Evolutionary conservation across 2,888 invertebrate genomes (phyloP), one percentile per base, ranked within the genome.

Genomic region (Athalia circularis): DNA sequence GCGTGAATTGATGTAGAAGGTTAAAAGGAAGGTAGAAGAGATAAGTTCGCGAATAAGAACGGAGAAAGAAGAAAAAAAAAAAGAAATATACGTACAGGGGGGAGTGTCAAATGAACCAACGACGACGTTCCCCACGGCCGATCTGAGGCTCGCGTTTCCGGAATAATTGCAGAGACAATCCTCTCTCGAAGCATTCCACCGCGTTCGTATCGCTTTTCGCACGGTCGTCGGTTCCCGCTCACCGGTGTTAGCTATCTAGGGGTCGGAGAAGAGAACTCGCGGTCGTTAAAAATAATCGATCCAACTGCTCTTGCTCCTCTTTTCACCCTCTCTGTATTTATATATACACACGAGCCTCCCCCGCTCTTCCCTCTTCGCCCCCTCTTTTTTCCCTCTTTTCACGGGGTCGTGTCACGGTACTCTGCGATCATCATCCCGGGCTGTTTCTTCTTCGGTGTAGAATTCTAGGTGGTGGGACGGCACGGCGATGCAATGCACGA

Each of bases 221-320:
- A 29, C 29, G 29, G 29, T 54, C 54, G n/a, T 54, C 54, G 54
- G 11, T n/a, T n/a, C 54, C 54, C 54, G n/a, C 11, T 54, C n/a
- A n/a, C 11, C 54, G 7, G n/a, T 54, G 11, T 9, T 54, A 54
- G 9, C 11, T 54, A 54, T 54, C 11, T n/a, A 54, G 11, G 54
- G 9, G 11, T 54, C 54, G 54, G 54, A 54, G 54, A n/a, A 47
- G 72, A 72, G 47, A 54, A 54, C 65, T 47, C 61, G 29, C 62
- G 62, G 62, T 75, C 75, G 75, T 75, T 75, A 75, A 75, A 75
- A 75, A 62, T 75, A 75, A 75, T 75, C 75, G 75, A 75, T 75
- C 75, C 52, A 59, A 45, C 43, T 72, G 45, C 43, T 13, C 72
- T 5, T 59, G 45, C 72, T 59, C 59, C 59, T 52, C 13, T 13